phyloP scores from a whole-genome alignment of 2,113 vertebrate species.

The Oryzias celebensis region DNA sequence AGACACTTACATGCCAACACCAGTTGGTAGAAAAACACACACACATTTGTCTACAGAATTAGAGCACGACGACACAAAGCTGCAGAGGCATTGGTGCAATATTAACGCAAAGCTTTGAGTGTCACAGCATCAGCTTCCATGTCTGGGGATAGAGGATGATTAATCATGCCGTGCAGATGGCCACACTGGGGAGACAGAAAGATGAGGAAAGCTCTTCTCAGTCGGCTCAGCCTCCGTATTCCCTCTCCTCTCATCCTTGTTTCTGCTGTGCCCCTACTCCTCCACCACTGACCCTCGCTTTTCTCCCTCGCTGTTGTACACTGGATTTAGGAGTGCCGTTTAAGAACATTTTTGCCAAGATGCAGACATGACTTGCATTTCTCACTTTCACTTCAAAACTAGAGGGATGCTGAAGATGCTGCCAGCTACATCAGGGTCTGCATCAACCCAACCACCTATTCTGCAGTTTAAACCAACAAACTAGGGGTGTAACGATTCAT shows the following conservation, averaged over 20 bases:
- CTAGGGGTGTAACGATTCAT: too few relatives aligned
- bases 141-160: conserved; percentile 66
- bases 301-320: conserved; percentile 14
- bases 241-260: conserved; percentile 9
- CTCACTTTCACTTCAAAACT: conserved; percentile 17
- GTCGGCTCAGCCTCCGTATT: conserved; percentile 37
- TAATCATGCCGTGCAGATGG: conserved; percentile 72
- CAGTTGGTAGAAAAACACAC: conserved; percentile 5
- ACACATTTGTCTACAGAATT: conserved; percentile 26
- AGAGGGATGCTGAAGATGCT: conserved; percentile 12
- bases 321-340: conserved; percentile 50
- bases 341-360: conserved; percentile 9
- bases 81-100: conserved; percentile 11
- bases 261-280: conserved; percentile 9
- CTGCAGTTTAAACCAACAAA: too few relatives aligned
- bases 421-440: background rate
- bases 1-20: too few relatives aligned
- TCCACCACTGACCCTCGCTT: conserved; percentile 34
- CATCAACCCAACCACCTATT: conserved; percentile 2
- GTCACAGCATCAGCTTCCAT: conserved; percentile 52
- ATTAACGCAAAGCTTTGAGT: conserved; percentile 42
- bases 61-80: background rate
- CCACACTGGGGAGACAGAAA: conserved; percentile 50
- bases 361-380: conserved; percentile 38
- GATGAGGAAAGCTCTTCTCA: conserved; percentile 43